A percentile compares a stretch with the other conserved stretches of the same genome.
These are phyloP conservation scores for Heliconius himera DNA, from an alignment of 1,140 invertebrate species.

Conservation along the genomic window DNA sequence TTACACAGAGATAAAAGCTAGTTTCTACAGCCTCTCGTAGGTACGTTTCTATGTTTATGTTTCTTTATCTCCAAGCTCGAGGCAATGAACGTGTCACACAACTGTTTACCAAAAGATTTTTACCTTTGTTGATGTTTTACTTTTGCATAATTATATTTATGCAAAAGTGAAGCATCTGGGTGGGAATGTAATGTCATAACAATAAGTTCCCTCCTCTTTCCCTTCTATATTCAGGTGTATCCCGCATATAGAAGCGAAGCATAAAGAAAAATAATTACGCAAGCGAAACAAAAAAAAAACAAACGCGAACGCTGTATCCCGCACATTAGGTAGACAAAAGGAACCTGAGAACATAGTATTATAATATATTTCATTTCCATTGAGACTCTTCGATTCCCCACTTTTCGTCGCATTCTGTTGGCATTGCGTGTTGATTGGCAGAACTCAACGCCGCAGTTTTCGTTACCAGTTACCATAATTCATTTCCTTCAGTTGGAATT, in stretches of 20 bases:
- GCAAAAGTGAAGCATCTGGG: too few species aligned
- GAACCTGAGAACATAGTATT: too few species aligned
- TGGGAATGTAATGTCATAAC: too few species aligned
- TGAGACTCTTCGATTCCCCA: not conserved
- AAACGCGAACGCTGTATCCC: too few species aligned
- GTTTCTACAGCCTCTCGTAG: not conserved
- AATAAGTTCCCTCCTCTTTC: too few species aligned
- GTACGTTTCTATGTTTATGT: slow-evolving; percentile 1
- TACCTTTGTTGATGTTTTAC: slow-evolving; percentile 1
- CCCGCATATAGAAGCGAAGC: too few species aligned
- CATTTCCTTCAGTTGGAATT: not conserved
- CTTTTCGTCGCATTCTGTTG: not conserved
- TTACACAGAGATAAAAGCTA: slow-evolving; percentile 3
- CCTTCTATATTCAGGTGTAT: too few species aligned
- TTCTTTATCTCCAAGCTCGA: not conserved
- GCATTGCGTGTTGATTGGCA: not conserved
- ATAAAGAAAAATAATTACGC: too few species aligned
- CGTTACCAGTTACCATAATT: too few species aligned
- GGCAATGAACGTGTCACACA: not conserved
- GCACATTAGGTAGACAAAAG: too few species aligned
- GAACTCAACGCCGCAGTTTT: not conserved
- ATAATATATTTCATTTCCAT: too few species aligned
- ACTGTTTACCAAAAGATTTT: not conserved
- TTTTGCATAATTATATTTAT: not conserved
- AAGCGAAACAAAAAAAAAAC: too few species aligned